Percentiles rank a stretch among this genome's conserved stretches.
These are phyloP conservation scores for Microcebus tavaratra DNA, from an alignment of 2,113 vertebrate genomes.

Conservation along the genomic window DNA sequence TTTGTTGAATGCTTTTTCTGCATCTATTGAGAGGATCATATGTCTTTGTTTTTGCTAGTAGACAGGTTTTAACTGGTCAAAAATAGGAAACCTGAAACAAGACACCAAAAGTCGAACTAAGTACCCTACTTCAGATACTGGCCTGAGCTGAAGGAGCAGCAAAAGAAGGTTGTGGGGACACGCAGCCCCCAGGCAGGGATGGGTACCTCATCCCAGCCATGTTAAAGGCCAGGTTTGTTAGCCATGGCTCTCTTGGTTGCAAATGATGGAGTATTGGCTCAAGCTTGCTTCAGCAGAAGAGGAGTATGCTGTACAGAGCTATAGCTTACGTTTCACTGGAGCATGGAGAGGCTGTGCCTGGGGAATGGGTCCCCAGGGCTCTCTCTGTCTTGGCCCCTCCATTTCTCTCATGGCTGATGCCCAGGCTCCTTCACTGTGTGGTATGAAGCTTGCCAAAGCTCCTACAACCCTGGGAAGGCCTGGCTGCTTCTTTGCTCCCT, in stretches of 20 bases:
- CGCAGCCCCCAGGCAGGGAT: too few species aligned
- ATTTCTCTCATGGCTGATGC: background rate
- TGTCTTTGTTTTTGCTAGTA: background rate
- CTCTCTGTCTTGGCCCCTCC: background rate
- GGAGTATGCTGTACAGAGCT: background rate
- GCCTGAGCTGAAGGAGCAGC: too few species aligned
- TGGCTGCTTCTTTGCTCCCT: background rate
- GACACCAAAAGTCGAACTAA: background rate
- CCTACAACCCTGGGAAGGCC: background rate
- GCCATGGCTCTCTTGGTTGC: background rate
- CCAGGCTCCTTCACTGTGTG: background rate
- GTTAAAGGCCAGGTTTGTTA: background rate
- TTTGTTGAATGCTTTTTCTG: too few species aligned
- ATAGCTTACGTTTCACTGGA: background rate
- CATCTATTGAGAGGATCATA: too few species aligned
- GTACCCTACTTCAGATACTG: background rate
- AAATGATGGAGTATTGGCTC: background rate
- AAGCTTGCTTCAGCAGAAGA: background rate
- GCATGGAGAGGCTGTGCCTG: background rate
- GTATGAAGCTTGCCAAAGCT: too few species aligned
- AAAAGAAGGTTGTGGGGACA: background rate
- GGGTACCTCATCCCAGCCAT: background rate
- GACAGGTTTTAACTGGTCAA: background rate
- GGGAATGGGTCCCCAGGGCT: background rate
- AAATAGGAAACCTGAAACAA: background rate